These are phyloP conservation scores for Habrosyne pyritoides DNA, from an alignment of 2,888 invertebrate genomes.

Conservation along the genomic window DNA sequence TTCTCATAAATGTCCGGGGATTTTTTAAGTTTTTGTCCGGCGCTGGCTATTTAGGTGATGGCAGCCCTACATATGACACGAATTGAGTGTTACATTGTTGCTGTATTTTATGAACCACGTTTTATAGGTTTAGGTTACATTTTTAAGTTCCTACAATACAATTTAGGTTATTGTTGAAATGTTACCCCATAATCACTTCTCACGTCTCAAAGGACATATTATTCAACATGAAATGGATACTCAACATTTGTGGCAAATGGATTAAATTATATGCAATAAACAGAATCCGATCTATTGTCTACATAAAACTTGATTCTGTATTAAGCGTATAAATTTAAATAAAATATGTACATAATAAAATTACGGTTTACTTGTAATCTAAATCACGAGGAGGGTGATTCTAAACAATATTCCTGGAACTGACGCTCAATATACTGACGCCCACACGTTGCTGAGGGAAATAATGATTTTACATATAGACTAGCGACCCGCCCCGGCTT, in stretches of 20 bases:
- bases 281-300: background rate
- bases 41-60: no score
- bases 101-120: background rate
- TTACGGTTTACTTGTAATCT: background rate
- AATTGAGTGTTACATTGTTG: background rate
- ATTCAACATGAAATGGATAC: background rate
- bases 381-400: background rate
- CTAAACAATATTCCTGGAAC: background rate
- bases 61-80: no score
- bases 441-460: background rate
- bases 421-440: background rate
- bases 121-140: background rate
- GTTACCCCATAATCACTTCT: no score
- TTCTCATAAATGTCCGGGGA: no score
- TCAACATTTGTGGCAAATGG: background rate
- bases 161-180: no score
- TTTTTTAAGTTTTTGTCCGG: no score
- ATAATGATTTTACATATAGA: background rate
- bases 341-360: background rate
- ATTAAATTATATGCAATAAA: background rate
- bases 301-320: background rate
- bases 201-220: no score
- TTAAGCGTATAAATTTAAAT: background rate
- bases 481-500: no score
- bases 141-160: background rate